Percentiles rank a stretch among this genome's conserved stretches.
These are phyloP conservation scores for Malurus splendens DNA, from an alignment of 2,797 vertebrate species.

Conservation along the genomic window DNA sequence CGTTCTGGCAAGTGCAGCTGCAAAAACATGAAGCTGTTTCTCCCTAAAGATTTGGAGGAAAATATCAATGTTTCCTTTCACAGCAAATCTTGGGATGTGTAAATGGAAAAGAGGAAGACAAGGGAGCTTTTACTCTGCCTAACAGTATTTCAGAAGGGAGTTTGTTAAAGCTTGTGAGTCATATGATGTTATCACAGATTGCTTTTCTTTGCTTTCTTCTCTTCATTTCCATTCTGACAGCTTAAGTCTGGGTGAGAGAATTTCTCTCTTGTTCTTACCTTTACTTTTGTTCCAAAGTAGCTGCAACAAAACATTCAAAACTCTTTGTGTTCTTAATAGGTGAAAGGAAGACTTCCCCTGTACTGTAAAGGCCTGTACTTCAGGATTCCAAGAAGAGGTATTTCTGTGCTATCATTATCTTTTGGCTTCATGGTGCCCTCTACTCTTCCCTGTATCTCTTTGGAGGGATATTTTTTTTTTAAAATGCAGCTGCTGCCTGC, in stretches of 20 bases:
- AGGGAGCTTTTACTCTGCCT: neutral
- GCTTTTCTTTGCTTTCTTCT: neutral
- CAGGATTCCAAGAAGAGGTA: neutral
- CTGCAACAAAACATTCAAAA: neutral
- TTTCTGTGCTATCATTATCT: neutral
- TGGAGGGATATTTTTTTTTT: neutral
- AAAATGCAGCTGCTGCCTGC: neutral
- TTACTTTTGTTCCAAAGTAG: neutral
- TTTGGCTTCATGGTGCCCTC: neutral
- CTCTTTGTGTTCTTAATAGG: neutral
- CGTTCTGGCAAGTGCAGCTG: conserved; percentile 26
- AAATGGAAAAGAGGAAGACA: conserved; percentile 13
- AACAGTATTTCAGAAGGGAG: neutral
- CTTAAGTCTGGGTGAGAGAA: neutral
- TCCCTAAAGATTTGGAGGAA: conserved; percentile 36
- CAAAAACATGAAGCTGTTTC: conserved; percentile 23
- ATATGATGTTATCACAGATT: neutral
- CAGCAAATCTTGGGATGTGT: neutral
- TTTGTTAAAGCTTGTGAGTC: neutral
- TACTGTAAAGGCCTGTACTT: neutral
- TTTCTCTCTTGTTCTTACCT: neutral
- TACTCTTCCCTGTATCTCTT: neutral
- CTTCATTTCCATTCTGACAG: neutral
- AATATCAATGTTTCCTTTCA: neutral
- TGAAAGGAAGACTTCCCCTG: neutral